Percentiles rank a stretch among this genome's conserved stretches.
Evolutionary conservation across 2,797 vertebrate genomes (phyloP).

Genomic region (Thamnophis elegans): DNA sequence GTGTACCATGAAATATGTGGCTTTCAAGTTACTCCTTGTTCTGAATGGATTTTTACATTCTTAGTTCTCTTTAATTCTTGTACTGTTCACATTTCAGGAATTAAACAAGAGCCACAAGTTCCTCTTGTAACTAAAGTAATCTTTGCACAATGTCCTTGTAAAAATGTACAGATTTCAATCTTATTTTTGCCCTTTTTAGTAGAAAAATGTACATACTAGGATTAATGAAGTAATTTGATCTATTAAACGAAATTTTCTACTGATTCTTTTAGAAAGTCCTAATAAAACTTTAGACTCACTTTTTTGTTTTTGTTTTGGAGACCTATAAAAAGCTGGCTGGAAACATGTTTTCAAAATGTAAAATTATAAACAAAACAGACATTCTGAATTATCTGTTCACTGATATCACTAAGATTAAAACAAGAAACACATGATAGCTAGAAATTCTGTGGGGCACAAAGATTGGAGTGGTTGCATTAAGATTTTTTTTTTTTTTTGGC

Average conservation of each 20-base stretch:
- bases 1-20: not conserved
- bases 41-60: not conserved
- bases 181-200: not conserved
- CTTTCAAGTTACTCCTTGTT: not conserved
- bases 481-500: not conserved
- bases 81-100: not conserved
- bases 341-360: not conserved
- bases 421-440: not conserved
- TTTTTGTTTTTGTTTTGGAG: not conserved
- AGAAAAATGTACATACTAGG: not conserved
- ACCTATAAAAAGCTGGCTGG: not conserved
- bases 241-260: not conserved
- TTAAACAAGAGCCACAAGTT: not conserved
- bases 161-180: not conserved
- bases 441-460: not conserved
- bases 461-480: not conserved
- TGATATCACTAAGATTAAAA: not conserved
- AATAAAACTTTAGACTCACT: not conserved
- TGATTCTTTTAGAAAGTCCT: not conserved
- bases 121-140: not conserved
- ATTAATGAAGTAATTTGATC: not conserved
- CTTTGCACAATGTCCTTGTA: not conserved
- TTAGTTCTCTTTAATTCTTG: not conserved
- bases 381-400: not conserved
- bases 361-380: not conserved